These are phyloP conservation scores for Hedychridium roseum DNA, from an alignment of 2,888 invertebrate species.

Conservation along the genomic window DNA sequence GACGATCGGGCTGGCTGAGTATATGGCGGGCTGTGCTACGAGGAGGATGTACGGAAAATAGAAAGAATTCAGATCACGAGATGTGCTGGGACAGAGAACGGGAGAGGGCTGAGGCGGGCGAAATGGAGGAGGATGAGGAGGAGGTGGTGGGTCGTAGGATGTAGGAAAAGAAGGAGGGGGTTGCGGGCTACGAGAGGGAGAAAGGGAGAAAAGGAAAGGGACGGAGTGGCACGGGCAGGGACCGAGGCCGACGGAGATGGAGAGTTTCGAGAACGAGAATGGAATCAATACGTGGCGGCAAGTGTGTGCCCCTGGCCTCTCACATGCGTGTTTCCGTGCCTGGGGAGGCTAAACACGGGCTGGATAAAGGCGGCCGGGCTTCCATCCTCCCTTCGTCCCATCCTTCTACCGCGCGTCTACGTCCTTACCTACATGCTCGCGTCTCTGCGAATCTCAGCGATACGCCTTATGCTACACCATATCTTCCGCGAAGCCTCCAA, in stretches of 20 bases:
- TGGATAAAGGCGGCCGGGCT: constrained; percentile 37
- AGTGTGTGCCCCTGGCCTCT: constrained; percentile 54
- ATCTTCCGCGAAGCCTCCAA: too few relatives aligned
- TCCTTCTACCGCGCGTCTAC: constrained; percentile 27
- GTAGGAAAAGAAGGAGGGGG: constrained; percentile 11
- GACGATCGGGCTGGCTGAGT: constrained; percentile 22
- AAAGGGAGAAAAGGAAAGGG: constrained; percentile 18
- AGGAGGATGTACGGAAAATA: constrained; percentile 51
- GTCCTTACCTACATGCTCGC: constrained; percentile 17
- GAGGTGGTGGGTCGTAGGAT: too few relatives aligned
- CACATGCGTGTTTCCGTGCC: constrained; percentile 51
- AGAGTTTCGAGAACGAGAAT: constrained; percentile 52
- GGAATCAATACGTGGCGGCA: constrained; percentile 59
- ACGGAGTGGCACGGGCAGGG: constrained; percentile 21
- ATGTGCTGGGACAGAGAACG: constrained; percentile 33
- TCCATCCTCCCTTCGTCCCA: constrained; percentile 24
- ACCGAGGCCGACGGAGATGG: constrained; percentile 30
- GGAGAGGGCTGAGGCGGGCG: constrained; percentile 15
- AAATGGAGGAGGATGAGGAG: constrained; percentile 8
- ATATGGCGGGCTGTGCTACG: constrained; percentile 33
- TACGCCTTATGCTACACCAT: constrained; percentile 16
- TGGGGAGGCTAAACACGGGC: constrained; percentile 48
- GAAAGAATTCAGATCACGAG: constrained; percentile 60
- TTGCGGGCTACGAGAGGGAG: too few relatives aligned
- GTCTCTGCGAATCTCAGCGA: constrained; percentile 26